phyloP scores from a whole-genome alignment of 1,140 invertebrate species.

The Pseudomyrmex gracilis region DNA sequence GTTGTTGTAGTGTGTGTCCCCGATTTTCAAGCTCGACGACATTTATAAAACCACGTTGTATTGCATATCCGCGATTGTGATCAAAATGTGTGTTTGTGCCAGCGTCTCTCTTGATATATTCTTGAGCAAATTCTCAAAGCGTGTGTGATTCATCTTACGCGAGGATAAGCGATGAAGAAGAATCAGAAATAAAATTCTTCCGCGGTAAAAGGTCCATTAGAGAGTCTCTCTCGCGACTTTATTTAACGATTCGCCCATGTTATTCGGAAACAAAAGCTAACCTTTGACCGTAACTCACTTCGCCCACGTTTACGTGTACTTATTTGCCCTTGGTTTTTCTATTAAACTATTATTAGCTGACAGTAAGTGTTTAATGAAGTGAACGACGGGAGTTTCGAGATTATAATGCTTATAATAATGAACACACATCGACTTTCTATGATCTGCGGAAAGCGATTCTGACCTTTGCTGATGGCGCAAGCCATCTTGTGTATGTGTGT shows the following conservation, averaged over 20 bases:
- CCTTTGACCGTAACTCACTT: conserved; percentile 37
- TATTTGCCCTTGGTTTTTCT: conserved; percentile 54
- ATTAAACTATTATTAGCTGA: conserved; percentile 47
- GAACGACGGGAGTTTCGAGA: conserved; percentile 40
- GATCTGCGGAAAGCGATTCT: conserved; percentile 20
- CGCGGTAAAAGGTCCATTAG: background rate
- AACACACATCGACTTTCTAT: conserved; percentile 22
- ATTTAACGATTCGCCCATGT: background rate
- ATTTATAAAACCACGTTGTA: no score
- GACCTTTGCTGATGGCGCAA: conserved; percentile 19
- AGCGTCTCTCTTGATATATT: no score
- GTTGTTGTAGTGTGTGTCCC: no score
- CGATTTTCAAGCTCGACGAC: no score
- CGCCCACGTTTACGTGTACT: conserved; percentile 43
- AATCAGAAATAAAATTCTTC: no score
- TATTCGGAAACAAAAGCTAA: conserved; percentile 37
- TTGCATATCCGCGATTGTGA: no score
- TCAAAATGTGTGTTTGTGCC: no score
- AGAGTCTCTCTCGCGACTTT: background rate
- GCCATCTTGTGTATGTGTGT: background rate
- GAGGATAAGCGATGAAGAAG: background rate
- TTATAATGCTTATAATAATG: conserved; percentile 36
- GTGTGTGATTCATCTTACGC: no score
- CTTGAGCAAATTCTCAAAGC: no score
- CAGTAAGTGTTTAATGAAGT: conserved; percentile 35